Evolutionary conservation across 2,888 invertebrate genomes (phyloP).

Genomic region (Vandiemenella viatica): DNA sequence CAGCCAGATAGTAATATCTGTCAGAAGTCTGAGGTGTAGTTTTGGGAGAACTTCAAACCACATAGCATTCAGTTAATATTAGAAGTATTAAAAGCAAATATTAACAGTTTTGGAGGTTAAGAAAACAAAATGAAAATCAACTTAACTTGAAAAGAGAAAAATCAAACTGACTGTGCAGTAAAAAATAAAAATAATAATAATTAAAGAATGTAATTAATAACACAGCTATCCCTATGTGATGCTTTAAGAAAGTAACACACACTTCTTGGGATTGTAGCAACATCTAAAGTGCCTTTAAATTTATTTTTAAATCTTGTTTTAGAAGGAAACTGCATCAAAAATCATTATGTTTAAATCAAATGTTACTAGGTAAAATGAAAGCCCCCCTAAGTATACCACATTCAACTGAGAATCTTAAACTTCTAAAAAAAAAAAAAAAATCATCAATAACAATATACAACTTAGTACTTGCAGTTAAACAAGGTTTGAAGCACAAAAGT

Average conservation of each 20-base stretch:
- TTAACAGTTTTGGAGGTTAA: background rate
- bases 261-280: too few species aligned
- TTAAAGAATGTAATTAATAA: too few species aligned
- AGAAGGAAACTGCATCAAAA: too few species aligned
- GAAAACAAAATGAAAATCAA: background rate
- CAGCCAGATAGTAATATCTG: slow-evolving; percentile 1
- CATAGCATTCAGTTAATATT: background rate
- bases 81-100: background rate
- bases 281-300: too few species aligned
- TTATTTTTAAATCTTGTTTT: too few species aligned
- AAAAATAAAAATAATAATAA: too few species aligned
- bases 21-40: slow-evolving; percentile 12
- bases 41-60: slow-evolving; percentile 14
- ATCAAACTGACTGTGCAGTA: too few species aligned
- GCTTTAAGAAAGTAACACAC: too few species aligned
- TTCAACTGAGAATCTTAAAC: slow-evolving; percentile 4
- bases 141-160: too few species aligned
- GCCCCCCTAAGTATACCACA: background rate
- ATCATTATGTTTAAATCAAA: too few species aligned
- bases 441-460: slow-evolving; percentile 13
- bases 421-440: slow-evolving; percentile 13
- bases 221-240: too few species aligned
- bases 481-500: slow-evolving; percentile 16
- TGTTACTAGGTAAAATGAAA: background rate
- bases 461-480: slow-evolving; percentile 17